Conservation (phyloP, 2,797 vertebrate genomes). For the Simalia tracyae region DNA sequence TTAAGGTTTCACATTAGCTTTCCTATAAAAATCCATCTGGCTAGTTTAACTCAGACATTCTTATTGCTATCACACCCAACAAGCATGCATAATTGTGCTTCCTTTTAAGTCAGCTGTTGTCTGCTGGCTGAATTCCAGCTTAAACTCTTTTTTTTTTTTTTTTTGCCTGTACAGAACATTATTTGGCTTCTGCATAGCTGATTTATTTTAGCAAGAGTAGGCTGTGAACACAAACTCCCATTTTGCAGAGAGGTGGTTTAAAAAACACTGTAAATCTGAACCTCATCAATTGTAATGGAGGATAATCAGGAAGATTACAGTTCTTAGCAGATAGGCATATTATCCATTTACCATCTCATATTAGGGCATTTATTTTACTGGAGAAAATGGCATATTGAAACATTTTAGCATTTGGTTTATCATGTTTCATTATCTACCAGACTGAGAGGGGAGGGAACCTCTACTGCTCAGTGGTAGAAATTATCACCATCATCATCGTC, state of each 20-base stretch:
- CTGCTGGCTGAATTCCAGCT: neutral
- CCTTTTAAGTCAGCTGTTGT: neutral
- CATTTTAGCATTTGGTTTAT: neutral
- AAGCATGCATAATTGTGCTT: neutral
- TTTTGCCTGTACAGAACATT: neutral
- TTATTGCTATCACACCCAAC: neutral
- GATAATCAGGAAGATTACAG: neutral
- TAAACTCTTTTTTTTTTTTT: neutral
- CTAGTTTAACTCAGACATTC: neutral
- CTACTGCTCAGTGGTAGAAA: neutral
- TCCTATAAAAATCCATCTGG: neutral
- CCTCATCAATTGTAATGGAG: neutral
- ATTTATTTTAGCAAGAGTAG: neutral
- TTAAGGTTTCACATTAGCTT: conserved; percentile 2
- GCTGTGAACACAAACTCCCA: conserved; percentile 26
- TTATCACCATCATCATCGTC: neutral
- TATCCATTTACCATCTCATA: neutral
- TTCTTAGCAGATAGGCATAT: neutral
- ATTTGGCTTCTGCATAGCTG: neutral
- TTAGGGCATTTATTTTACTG: neutral
- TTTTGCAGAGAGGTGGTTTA: conserved; percentile 11
- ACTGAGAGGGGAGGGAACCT: neutral
- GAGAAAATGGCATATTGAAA: neutral
- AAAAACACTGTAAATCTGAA: conserved; percentile 29
- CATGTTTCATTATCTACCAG: neutral